These are phyloP conservation scores for Pammene fasciana DNA, from an alignment of 2,888 invertebrate species.

Conservation along the genomic window DNA sequence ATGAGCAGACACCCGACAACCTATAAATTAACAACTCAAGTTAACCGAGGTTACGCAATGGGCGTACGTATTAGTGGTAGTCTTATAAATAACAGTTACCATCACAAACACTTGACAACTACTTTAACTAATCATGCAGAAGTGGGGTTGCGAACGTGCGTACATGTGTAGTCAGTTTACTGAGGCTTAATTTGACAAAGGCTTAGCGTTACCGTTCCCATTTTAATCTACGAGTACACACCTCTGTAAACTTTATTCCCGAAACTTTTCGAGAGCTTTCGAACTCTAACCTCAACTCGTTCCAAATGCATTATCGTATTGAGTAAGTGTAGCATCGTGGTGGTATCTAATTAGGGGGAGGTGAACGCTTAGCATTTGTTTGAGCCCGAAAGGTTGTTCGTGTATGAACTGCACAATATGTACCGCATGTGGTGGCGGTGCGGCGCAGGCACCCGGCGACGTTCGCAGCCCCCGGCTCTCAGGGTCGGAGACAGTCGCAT, in stretches of 20 bases:
- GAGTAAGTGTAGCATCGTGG: slow-evolving; percentile 8
- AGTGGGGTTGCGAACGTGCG: slow-evolving; percentile 82
- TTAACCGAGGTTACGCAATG: slow-evolving; percentile 16
- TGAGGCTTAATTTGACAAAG: slow-evolving; percentile 63
- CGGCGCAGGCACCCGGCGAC: slow-evolving; percentile 67
- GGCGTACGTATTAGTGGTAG: slow-evolving; percentile 24
- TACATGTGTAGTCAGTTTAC: slow-evolving; percentile 66
- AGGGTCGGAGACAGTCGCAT: slow-evolving; percentile 83
- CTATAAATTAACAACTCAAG: slow-evolving; percentile 21
- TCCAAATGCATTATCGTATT: slow-evolving; percentile 22
- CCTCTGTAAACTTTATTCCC: slow-evolving; percentile 37
- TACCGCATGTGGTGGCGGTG: slow-evolving; percentile 74
- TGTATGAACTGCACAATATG: slow-evolving; percentile 66
- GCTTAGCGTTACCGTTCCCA: slow-evolving; percentile 56
- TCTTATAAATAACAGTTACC: slow-evolving; percentile 55
- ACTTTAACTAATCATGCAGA: slow-evolving; percentile 79
- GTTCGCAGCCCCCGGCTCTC: slow-evolving; percentile 82
- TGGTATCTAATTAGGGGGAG: slow-evolving; percentile 36
- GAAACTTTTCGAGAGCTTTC: slow-evolving; percentile 37
- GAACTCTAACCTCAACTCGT: slow-evolving; percentile 30
- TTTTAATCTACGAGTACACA: slow-evolving; percentile 29
- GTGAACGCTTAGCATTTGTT: slow-evolving; percentile 58
- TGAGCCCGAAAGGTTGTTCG: slow-evolving; percentile 53
- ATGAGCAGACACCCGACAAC: slow-evolving; percentile 21
- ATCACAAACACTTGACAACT: slow-evolving; percentile 77